Evolutionary conservation across 2,888 invertebrate species (phyloP).

Genomic region (Nasonovia ribisnigri): DNA sequence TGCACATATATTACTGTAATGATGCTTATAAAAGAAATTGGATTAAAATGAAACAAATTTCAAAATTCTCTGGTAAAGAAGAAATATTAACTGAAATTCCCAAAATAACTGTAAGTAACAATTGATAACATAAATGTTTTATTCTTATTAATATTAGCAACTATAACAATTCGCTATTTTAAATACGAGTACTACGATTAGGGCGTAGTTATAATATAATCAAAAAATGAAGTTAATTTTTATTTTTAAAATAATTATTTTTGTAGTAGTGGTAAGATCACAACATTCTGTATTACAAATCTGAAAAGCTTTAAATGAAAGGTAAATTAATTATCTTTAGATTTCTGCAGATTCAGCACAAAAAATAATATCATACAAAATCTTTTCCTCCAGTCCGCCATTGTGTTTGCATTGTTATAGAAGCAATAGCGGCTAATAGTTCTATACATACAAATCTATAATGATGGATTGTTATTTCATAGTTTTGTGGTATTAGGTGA

Average conservation of each 20-base stretch:
- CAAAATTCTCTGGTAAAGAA: not conserved
- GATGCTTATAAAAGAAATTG: conserved; percentile 47
- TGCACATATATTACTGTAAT: conserved; percentile 47
- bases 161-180: not conserved
- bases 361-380: not conserved
- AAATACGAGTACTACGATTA: not conserved
- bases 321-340: not conserved
- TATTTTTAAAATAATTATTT: not conserved
- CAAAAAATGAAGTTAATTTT: not conserved
- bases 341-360: not conserved
- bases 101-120: conserved; percentile 32
- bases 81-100: not conserved
- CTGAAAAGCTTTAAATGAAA: not conserved
- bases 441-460: too few species aligned
- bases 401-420: not conserved
- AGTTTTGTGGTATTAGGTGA: too few species aligned
- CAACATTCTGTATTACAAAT: not conserved
- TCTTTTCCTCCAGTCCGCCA: not conserved
- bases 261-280: not conserved
- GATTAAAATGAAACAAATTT: conserved; percentile 30
- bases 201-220: not conserved
- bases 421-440: not conserved
- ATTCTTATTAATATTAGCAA: not conserved
- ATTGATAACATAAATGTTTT: not conserved
- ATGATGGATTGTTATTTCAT: too few species aligned